These are phyloP conservation scores for Pteromalus puparum DNA, from an alignment of 1,140 invertebrate species.

Conservation along the genomic window DNA sequence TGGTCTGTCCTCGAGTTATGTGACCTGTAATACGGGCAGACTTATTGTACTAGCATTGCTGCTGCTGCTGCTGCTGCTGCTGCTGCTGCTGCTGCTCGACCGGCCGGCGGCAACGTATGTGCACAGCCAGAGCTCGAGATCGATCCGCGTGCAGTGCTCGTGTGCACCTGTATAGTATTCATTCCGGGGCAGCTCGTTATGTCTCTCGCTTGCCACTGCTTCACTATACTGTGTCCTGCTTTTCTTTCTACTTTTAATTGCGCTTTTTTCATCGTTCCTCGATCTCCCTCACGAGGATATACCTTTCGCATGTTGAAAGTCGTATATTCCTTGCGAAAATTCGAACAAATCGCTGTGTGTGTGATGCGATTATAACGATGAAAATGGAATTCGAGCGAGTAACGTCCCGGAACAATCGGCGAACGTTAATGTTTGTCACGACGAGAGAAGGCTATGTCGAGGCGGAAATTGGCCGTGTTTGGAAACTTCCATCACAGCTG, in stretches of 20 bases:
- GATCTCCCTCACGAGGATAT: neutral
- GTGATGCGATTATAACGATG: too few species aligned
- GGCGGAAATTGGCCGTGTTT: too few species aligned
- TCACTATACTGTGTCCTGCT: neutral
- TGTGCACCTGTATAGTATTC: neutral
- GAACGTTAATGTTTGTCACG: too few species aligned
- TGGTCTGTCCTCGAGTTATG: constrained; percentile 39
- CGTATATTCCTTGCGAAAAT: neutral
- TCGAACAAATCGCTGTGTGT: neutral
- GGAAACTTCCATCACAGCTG: neutral
- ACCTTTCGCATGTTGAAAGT: neutral
- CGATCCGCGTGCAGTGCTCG: neutral
- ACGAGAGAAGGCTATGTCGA: too few species aligned
- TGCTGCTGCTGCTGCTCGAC: too few species aligned
- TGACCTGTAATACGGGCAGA: constrained; percentile 19
- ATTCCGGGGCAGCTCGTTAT: constrained; percentile 23
- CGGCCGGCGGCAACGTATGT: neutral
- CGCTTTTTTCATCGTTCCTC: neutral
- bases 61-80: too few species aligned
- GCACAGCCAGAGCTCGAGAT: neutral
- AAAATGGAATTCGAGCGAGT: neutral
- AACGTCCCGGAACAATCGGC: too few species aligned
- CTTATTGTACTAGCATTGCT: neutral
- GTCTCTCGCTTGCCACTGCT: neutral
- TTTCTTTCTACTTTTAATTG: constrained; percentile 14